Percentiles rank a stretch among this genome's conserved stretches.
Evolutionary conservation across 2,888 invertebrate genomes (phyloP).

Genomic region (Cryptocheilus praepositus): DNA sequence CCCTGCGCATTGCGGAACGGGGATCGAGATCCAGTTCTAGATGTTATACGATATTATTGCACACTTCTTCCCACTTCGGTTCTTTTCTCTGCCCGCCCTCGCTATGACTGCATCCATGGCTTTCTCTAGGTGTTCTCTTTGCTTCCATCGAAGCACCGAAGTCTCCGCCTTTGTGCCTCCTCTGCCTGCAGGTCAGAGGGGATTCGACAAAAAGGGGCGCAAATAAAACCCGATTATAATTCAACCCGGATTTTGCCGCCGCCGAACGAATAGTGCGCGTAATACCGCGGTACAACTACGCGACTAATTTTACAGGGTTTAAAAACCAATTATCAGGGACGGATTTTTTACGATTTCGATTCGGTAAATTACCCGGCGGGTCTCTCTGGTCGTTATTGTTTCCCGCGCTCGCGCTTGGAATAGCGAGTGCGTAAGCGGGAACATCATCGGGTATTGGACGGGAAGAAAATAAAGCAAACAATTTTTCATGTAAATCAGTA

Average conservation of each 20-base stretch:
- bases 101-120: background rate
- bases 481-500: no score
- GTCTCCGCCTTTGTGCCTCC: background rate
- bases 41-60: slow-evolving; percentile 50
- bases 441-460: no score
- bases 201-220: background rate
- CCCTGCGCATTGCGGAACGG: slow-evolving; percentile 10
- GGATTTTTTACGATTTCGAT: no score
- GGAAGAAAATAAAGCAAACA: no score
- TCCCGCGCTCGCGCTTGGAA: no score
- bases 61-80: slow-evolving; percentile 20
- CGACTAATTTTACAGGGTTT: slow-evolving; percentile 3
- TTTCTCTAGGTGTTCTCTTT: background rate
- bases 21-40: slow-evolving; percentile 12
- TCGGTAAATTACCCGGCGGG: no score
- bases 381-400: no score
- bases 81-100: no score
- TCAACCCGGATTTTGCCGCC: slow-evolving; percentile 12
- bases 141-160: background rate
- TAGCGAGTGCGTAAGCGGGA: no score
- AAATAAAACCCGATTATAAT: slow-evolving; percentile 27
- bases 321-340: slow-evolving; percentile 12
- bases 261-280: background rate
- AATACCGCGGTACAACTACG: background rate
- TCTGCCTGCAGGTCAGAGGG: background rate